Conservation (phyloP, 2,113 vertebrate genomes). For the Ptilonorhynchus violaceus region DNA sequence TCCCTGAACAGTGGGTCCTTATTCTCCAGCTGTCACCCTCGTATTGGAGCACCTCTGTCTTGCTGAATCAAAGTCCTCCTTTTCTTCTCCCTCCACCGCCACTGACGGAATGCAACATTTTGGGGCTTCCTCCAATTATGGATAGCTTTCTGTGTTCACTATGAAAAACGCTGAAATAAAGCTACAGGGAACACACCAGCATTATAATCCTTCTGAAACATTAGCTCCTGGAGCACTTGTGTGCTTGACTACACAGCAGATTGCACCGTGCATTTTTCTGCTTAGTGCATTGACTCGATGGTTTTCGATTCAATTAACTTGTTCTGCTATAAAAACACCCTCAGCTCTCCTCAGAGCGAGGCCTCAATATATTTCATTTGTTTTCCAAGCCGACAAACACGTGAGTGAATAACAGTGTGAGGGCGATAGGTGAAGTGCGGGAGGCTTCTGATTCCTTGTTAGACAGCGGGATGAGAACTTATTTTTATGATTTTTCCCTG, state of each 20-base stretch:
- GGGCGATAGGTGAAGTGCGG: background rate
- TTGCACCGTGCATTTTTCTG: background rate
- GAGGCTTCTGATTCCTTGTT: background rate
- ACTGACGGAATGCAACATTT: background rate
- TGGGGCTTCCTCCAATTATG: background rate
- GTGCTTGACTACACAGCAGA: background rate
- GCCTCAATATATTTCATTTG: background rate
- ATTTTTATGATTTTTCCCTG: slow-evolving; percentile 57
- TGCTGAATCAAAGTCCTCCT: background rate
- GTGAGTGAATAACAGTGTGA: background rate
- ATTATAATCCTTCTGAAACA: background rate
- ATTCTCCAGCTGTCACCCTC: background rate
- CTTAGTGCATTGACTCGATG: background rate
- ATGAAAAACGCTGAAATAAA: background rate
- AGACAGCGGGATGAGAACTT: slow-evolving; percentile 56
- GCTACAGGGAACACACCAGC: background rate
- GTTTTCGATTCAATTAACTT: background rate
- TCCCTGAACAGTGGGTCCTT: slow-evolving; percentile 26
- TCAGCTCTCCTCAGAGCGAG: background rate
- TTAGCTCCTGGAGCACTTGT: background rate
- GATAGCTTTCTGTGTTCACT: background rate
- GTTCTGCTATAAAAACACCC: background rate
- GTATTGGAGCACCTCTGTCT: background rate
- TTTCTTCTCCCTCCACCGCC: background rate
- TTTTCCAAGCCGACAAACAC: background rate